Conservation (phyloP, 2,797 vertebrate species). For the Muraenolepis orangiensis region DNA sequence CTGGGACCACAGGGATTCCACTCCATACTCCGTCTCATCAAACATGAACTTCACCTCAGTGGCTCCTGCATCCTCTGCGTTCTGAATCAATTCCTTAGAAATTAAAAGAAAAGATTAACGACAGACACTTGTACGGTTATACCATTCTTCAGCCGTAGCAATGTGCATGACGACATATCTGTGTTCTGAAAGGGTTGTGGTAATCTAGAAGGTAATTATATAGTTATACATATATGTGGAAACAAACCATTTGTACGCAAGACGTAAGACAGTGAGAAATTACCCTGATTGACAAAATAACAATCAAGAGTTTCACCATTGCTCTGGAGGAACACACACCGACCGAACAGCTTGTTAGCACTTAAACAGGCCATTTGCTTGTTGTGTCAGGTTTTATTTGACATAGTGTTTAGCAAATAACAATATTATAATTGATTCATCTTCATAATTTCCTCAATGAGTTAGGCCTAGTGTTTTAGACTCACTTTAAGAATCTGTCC, state of each 20-base stretch:
- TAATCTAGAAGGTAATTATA: background rate
- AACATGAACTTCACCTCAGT: slow-evolving; percentile 95
- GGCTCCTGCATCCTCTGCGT: slow-evolving; percentile 97
- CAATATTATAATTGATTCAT: background rate
- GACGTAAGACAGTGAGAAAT: background rate
- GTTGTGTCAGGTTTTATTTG: background rate
- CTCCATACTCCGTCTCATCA: slow-evolving; percentile 93
- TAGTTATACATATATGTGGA: background rate
- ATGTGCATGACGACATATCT: background rate
- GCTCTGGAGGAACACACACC: background rate
- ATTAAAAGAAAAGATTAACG: slow-evolving; percentile 20
- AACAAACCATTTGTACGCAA: background rate
- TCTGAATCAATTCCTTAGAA: slow-evolving; percentile 94
- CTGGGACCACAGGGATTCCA: slow-evolving; percentile 92
- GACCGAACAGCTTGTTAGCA: background rate
- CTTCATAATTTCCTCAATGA: background rate
- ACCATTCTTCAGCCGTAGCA: background rate
- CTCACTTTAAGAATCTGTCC: slow-evolving; percentile 98
- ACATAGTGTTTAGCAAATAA: background rate
- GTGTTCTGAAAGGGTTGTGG: background rate
- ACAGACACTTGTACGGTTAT: background rate
- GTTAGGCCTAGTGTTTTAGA: background rate
- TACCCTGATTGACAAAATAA: background rate
- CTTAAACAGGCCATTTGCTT: slow-evolving; percentile 2
- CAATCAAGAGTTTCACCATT: slow-evolving; percentile 5